Percentiles rank a stretch among this genome's conserved stretches.
phyloP scores from a whole-genome alignment of 1,140 invertebrate species.

The Globodera rostochiensis region DNA sequence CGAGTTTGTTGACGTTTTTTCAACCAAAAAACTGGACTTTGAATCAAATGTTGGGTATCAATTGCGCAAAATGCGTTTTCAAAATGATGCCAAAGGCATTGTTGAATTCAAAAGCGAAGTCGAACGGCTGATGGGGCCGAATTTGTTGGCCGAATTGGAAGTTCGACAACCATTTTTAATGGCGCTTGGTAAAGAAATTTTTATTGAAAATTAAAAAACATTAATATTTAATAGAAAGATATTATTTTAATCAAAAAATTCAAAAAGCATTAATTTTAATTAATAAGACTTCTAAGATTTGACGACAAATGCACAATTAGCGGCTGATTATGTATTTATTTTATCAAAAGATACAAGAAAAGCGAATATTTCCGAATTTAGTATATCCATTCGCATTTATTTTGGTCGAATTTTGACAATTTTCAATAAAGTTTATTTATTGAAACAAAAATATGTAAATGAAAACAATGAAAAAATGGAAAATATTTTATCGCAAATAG shows the following conservation, averaged over 20 bases:
- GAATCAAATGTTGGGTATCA: background rate
- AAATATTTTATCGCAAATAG: background rate
- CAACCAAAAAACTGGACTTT: background rate
- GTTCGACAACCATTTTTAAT: background rate
- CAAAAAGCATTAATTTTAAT: background rate
- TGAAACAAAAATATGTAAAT: background rate
- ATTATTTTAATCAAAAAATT: background rate
- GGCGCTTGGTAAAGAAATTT: background rate
- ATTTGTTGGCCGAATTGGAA: background rate
- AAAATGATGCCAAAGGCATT: background rate
- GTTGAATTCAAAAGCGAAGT: background rate
- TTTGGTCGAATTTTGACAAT: background rate
- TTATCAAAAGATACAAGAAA: background rate
- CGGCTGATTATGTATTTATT: background rate
- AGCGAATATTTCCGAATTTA: background rate
- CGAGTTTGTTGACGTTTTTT: background rate
- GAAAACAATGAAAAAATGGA: background rate
- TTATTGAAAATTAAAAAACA: background rate
- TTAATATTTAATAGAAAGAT: background rate
- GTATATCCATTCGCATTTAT: background rate
- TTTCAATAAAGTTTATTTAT: background rate
- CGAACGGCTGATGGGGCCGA: background rate
- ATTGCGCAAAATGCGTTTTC: background rate
- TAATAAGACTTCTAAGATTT: background rate
- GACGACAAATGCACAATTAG: background rate